Percentiles rank a stretch among this genome's conserved stretches.
Evolutionary conservation across 2,113 vertebrate genomes (phyloP).

Genomic region (Prietella phreatophila): DNA sequence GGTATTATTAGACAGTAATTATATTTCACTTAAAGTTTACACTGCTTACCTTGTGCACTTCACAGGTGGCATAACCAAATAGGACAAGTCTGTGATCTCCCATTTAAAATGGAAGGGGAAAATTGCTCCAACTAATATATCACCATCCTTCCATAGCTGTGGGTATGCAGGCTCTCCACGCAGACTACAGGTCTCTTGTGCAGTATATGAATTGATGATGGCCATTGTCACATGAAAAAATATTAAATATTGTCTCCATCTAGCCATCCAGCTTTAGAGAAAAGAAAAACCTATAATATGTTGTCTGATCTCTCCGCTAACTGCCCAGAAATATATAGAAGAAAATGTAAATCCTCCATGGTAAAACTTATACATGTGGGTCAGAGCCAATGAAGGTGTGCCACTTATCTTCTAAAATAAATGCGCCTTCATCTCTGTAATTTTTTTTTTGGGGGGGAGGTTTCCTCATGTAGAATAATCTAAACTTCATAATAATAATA

Average conservation of each 20-base stretch:
- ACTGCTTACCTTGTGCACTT: constrained; percentile 28
- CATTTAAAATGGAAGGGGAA: constrained; percentile 37
- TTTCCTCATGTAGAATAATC: not conserved
- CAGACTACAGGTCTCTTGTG: constrained; percentile 15
- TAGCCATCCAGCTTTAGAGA: not conserved
- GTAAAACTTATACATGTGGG: not conserved
- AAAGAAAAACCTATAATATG: not conserved
- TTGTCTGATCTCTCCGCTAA: not conserved
- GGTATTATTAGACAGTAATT: not conserved
- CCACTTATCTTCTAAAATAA: not conserved
- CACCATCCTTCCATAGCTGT: constrained; percentile 32
- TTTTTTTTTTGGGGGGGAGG: not conserved
- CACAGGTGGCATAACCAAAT: not conserved
- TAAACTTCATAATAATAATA: too few relatives aligned
- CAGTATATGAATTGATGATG: constrained; percentile 23
- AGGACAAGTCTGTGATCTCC: not conserved
- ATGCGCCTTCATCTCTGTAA: not conserved
- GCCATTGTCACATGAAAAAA: constrained; percentile 36
- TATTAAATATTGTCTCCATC: constrained; percentile 32
- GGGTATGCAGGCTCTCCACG: constrained; percentile 26
- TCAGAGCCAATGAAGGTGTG: constrained; percentile 17
- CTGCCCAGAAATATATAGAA: constrained; percentile 7
- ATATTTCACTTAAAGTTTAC: not conserved
- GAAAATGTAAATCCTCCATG: not conserved
- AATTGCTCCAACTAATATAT: constrained; percentile 33